phyloP scores from a whole-genome alignment of 2,888 invertebrate genomes.

The Mimumesa dahlbomi region DNA sequence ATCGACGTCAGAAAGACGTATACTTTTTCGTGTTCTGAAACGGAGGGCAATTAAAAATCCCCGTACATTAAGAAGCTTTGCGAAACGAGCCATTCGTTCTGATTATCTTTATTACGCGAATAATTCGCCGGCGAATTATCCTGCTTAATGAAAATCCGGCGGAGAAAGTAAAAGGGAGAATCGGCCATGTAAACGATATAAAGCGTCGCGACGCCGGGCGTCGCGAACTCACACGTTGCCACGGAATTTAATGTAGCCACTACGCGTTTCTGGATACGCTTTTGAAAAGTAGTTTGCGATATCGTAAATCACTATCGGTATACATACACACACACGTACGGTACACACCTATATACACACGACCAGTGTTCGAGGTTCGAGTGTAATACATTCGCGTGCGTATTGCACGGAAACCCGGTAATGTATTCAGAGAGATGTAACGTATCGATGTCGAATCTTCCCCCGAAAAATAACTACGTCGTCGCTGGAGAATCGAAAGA shows the following conservation, averaged over 20 bases:
- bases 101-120: too few relatives aligned
- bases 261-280: constrained; percentile 44
- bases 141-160: too few relatives aligned
- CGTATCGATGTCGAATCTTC: constrained; percentile 60
- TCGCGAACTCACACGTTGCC: constrained; percentile 41
- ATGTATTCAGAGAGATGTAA: constrained; percentile 62
- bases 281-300: constrained; percentile 66
- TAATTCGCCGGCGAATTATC: too few relatives aligned
- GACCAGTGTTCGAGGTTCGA: too few relatives aligned
- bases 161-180: constrained; percentile 1
- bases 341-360: too few relatives aligned
- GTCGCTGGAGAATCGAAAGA: constrained; percentile 17
- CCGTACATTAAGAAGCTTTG: neutral
- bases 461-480: constrained; percentile 61
- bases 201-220: constrained; percentile 16
- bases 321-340: constrained; percentile 35
- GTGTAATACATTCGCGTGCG: constrained; percentile 60
- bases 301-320: constrained; percentile 67
- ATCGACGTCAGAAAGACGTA: too few relatives aligned
- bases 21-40: too few relatives aligned
- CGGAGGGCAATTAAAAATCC: neutral
- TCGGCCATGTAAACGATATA: constrained; percentile 33
- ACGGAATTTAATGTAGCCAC: constrained; percentile 64
- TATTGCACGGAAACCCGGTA: constrained; percentile 43
- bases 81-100: too few relatives aligned